Percentiles rank a stretch among this genome's conserved stretches.
phyloP scores from a whole-genome alignment of 2,888 invertebrate genomes.

The Hydrotaea cyrtoneurina region DNA sequence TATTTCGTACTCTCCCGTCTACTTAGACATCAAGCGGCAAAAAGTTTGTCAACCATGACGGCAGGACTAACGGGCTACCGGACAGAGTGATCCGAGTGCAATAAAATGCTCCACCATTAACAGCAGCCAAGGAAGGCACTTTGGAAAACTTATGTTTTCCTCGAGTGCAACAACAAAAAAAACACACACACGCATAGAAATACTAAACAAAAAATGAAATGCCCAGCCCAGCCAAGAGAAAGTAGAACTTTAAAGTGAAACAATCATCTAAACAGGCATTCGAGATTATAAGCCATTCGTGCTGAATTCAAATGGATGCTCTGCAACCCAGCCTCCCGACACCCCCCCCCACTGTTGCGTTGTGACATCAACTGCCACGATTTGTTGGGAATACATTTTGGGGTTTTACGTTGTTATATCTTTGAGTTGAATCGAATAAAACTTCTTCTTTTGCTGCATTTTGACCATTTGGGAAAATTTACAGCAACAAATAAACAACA shows the following conservation, averaged over 20 bases:
- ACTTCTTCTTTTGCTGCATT: constrained; percentile 1
- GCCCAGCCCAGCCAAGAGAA: background rate
- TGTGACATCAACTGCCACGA: background rate
- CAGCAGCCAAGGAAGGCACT: constrained; percentile 2
- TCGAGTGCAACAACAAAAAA: background rate
- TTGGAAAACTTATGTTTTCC: constrained; percentile 40
- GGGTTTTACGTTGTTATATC: constrained; percentile 19
- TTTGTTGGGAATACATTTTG: constrained; percentile 21
- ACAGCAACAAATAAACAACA: constrained; percentile 23
- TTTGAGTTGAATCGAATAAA: constrained; percentile 17
- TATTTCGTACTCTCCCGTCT: background rate
- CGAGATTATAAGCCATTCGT: constrained; percentile 30
- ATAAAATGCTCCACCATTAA: constrained; percentile 9
- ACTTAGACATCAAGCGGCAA: background rate
- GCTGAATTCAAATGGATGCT: constrained; percentile 31
- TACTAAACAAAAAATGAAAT: too few relatives aligned
- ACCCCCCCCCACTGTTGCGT: background rate
- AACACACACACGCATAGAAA: too few relatives aligned
- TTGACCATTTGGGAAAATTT: constrained; percentile 18
- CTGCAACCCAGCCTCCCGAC: constrained; percentile 19
- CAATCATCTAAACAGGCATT: constrained; percentile 35
- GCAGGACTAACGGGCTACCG: constrained; percentile 18
- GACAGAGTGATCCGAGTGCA: background rate
- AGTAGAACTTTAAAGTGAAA: constrained; percentile 26
- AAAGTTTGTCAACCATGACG: constrained; percentile 52